These are phyloP conservation scores for Pocota personata DNA, from an alignment of 2,888 invertebrate genomes.

Conservation along the genomic window DNA sequence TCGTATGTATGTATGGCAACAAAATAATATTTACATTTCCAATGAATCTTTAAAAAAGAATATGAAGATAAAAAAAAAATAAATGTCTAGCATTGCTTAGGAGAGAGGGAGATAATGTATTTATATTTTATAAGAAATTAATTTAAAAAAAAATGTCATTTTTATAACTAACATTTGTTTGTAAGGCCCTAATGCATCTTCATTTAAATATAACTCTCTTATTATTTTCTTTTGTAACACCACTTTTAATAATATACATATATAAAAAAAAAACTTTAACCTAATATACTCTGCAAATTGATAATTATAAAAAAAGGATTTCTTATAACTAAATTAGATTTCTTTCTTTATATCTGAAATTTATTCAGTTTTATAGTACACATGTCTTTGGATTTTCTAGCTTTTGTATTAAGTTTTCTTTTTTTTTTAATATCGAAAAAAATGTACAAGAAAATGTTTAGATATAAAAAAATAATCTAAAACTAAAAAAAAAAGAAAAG, in stretches of 20 bases:
- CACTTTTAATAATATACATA: conserved; percentile 45
- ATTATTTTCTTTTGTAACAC: conserved; percentile 53
- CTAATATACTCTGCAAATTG: conserved; percentile 68
- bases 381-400: conserved; percentile 76
- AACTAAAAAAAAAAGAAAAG: conserved; percentile 28
- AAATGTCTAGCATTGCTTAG: conserved; percentile 15
- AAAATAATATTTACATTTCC: conserved; percentile 59
- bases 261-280: conserved; percentile 64
- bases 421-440: conserved; percentile 37
- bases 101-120: conserved; percentile 54
- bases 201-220: conserved; percentile 58
- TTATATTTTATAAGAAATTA: conserved; percentile 38
- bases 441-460: conserved; percentile 45
- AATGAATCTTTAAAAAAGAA: conserved; percentile 8
- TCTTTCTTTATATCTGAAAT: conserved; percentile 57
- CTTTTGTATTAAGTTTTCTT: conserved; percentile 69
- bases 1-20: conserved; percentile 45
- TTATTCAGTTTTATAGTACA: conserved; percentile 73
- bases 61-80: conserved; percentile 3
- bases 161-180: conserved; percentile 75
- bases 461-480: conserved; percentile 21
- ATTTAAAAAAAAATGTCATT: conserved; percentile 61
- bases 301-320: conserved; percentile 49
- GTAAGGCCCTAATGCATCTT: conserved; percentile 75
- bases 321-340: conserved; percentile 56